A percentile compares a stretch with the other conserved stretches of the same genome.
These are phyloP conservation scores for Psilopsiagon aurifrons DNA, from an alignment of 2,113 vertebrate species.

Conservation along the genomic window DNA sequence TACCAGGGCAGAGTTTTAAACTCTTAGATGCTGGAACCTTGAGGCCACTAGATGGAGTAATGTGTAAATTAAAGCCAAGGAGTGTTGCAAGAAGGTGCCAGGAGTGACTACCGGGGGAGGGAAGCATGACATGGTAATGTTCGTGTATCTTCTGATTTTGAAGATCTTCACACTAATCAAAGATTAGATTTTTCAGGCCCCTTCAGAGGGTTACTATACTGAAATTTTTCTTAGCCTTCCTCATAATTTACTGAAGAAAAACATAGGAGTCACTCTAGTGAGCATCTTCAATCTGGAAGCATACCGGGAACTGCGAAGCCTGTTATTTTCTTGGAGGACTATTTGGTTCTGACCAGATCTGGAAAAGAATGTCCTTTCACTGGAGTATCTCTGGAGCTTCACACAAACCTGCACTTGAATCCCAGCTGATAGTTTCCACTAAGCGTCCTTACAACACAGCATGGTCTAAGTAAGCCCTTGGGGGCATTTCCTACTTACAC, in stretches of 20 bases:
- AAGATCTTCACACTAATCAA: not conserved
- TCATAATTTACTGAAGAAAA: conserved; percentile 1
- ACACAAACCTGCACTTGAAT: not conserved
- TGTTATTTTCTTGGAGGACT: not conserved
- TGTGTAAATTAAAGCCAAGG: conserved; percentile 81
- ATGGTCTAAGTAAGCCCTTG: not conserved
- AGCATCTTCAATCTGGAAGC: not conserved
- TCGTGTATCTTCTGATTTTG: not conserved
- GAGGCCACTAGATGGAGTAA: conserved; percentile 82
- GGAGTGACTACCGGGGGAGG: not conserved
- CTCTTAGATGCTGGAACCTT: conserved; percentile 80
- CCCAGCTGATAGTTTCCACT: not conserved
- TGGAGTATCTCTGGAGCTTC: not conserved
- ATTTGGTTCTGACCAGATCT: not conserved
- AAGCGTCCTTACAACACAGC: not conserved
- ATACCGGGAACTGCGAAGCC: not conserved
- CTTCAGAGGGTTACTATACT: not conserved
- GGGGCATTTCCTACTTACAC: not conserved
- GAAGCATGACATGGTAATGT: not conserved
- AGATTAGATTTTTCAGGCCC: not conserved
- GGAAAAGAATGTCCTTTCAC: not conserved
- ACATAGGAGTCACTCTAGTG: not conserved
- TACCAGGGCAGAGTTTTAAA: conserved; percentile 82
- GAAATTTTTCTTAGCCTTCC: not conserved
- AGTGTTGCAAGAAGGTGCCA: not conserved